A percentile compares a stretch with the other conserved stretches of the same genome.
phyloP scores from a whole-genome alignment of 2,797 vertebrate genomes.

The Hirundo rustica region DNA sequence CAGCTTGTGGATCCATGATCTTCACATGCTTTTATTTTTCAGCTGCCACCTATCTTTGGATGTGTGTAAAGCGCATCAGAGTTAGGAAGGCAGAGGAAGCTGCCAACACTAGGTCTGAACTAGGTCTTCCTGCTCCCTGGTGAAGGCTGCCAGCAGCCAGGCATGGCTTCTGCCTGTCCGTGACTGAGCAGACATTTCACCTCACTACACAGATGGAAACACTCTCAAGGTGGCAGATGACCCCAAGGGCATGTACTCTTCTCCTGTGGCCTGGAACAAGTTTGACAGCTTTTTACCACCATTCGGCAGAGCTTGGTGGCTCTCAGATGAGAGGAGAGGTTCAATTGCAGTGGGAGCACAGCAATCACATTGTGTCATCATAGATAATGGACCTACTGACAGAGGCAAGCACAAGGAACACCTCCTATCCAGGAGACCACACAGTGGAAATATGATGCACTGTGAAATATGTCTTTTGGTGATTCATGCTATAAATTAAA shows the following conservation, averaged over 20 bases:
- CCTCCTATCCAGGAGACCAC: background rate
- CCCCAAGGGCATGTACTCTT: background rate
- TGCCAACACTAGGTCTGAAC: background rate
- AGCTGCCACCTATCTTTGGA: background rate
- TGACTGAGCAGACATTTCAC: rapidly evolving
- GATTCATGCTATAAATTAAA: constrained; percentile 56
- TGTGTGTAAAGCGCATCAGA: background rate
- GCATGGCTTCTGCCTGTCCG: background rate
- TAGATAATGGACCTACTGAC: background rate
- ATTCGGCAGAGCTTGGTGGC: background rate
- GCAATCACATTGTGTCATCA: rapidly evolving
- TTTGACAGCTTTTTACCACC: background rate
- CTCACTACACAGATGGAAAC: background rate
- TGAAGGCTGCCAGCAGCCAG: background rate
- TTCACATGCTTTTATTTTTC: background rate
- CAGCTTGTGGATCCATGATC: background rate
- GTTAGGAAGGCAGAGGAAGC: background rate
- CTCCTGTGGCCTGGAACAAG: background rate
- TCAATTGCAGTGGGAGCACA: rapidly evolving
- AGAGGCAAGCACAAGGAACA: background rate
- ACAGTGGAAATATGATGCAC: background rate
- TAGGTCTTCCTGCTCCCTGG: background rate
- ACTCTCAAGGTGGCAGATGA: background rate
- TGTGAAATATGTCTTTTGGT: constrained; percentile 5
- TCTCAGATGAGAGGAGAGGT: background rate